Percentiles rank a stretch among this genome's conserved stretches.
Evolutionary conservation across 2,888 invertebrate species (phyloP).

Genomic region (Drosophila neoperkinsi): DNA sequence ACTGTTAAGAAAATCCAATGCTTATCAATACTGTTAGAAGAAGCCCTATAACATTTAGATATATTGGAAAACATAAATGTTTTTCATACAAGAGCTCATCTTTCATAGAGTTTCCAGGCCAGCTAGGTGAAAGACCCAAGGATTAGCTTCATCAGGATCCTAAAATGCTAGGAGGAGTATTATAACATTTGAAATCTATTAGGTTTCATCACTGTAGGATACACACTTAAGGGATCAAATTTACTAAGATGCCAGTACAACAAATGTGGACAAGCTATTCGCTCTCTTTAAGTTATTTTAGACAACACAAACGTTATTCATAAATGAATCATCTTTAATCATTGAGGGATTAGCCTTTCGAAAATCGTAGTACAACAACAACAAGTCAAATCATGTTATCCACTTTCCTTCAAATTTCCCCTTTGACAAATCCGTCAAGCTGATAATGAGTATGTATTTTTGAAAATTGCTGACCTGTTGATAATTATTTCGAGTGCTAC

Average conservation of each 20-base stretch:
- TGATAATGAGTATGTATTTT: background rate
- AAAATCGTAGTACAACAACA: background rate
- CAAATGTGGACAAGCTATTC: background rate
- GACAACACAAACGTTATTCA: background rate
- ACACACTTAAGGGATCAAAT: background rate
- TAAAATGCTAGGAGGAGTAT: background rate
- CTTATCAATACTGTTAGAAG: background rate
- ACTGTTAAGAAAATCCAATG: background rate
- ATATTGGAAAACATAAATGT: background rate
- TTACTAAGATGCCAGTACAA: background rate
- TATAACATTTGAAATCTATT: background rate
- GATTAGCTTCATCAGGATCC: background rate
- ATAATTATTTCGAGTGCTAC: conserved; percentile 6
- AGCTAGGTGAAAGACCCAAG: background rate
- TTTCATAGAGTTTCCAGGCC: background rate
- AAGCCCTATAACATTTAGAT: background rate
- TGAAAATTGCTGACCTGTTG: conserved; percentile 13
- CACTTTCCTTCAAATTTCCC: background rate
- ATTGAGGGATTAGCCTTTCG: background rate
- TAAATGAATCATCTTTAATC: background rate
- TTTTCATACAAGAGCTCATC: background rate
- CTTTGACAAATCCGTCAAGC: background rate
- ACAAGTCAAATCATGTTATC: background rate
- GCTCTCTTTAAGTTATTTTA: background rate
- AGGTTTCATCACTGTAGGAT: background rate